Conservation (phyloP, 2,113 vertebrate genomes). For the Anguilla rostrata region DNA sequence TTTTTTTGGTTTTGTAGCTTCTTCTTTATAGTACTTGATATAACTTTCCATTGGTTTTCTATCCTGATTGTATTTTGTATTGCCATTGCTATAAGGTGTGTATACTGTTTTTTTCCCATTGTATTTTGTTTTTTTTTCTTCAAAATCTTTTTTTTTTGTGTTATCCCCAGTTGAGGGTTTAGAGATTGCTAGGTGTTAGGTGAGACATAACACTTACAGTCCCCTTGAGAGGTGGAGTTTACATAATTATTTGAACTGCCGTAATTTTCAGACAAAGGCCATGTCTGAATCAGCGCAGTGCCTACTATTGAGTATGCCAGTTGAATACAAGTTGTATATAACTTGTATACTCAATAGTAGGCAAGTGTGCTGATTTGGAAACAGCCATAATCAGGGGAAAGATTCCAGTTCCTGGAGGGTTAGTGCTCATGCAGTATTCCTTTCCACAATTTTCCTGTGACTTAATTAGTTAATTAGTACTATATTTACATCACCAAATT, state of each 20-base stretch:
- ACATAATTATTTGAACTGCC: neutral
- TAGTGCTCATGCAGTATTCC: neutral
- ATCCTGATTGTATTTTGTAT: conserved; percentile 41
- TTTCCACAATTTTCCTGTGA: neutral
- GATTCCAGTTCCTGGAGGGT: neutral
- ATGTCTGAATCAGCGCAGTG: too few species aligned
- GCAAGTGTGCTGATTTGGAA: too few species aligned
- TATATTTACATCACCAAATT: neutral
- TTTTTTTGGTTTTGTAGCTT: conserved; percentile 40
- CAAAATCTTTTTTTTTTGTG: neutral
- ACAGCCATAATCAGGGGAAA: too few species aligned
- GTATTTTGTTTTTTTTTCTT: conserved; percentile 12
- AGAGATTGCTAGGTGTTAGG: neutral
- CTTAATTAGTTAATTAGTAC: neutral
- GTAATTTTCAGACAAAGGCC: neutral
- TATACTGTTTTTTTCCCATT: conserved; percentile 5
- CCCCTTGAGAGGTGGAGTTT: neutral
- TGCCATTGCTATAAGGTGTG: conserved; percentile 38
- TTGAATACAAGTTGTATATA: too few species aligned
- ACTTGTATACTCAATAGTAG: too few species aligned
- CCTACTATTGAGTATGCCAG: too few species aligned
- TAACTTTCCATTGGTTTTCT: conserved; percentile 16
- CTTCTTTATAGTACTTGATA: conserved; percentile 10
- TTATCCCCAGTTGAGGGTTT: conserved; percentile 12
- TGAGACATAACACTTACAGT: neutral